These are phyloP conservation scores for Myiothlypis coronata DNA, from an alignment of 2,797 vertebrate genomes.

Conservation along the genomic window DNA sequence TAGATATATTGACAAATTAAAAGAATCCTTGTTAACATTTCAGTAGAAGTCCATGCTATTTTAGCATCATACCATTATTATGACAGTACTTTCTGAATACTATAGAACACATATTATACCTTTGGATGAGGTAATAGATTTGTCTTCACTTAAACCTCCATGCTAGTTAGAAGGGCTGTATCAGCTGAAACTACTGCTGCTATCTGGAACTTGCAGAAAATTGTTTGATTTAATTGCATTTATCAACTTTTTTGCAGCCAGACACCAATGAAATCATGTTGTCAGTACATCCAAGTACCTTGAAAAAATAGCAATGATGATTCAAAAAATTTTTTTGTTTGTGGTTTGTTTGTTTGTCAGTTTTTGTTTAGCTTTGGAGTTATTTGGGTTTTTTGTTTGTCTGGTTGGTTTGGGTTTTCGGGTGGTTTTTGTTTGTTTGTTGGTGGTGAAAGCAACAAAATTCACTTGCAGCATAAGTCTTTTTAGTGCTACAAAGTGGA, in stretches of 20 bases:
- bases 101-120: neutral
- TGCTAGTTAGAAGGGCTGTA: neutral
- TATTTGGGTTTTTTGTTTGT: neutral
- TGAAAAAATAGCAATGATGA: neutral
- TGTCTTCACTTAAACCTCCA: neutral
- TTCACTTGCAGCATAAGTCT: neutral
- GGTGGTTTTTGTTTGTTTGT: fast-evolving
- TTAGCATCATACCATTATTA: neutral
- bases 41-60: neutral
- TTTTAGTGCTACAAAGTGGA: neutral
- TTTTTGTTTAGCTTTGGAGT: neutral
- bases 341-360: neutral
- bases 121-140: neutral
- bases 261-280: neutral
- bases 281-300: neutral
- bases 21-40: neutral
- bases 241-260: neutral
- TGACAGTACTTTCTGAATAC: neutral
- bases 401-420: neutral
- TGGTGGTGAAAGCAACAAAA: neutral
- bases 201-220: neutral
- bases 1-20: neutral
- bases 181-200: neutral
- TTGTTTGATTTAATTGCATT: neutral
- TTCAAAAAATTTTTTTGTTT: neutral